A percentile compares a stretch with the other conserved stretches of the same genome.
phyloP scores from a whole-genome alignment of 2,888 invertebrate genomes.

The Athalia circularis region DNA sequence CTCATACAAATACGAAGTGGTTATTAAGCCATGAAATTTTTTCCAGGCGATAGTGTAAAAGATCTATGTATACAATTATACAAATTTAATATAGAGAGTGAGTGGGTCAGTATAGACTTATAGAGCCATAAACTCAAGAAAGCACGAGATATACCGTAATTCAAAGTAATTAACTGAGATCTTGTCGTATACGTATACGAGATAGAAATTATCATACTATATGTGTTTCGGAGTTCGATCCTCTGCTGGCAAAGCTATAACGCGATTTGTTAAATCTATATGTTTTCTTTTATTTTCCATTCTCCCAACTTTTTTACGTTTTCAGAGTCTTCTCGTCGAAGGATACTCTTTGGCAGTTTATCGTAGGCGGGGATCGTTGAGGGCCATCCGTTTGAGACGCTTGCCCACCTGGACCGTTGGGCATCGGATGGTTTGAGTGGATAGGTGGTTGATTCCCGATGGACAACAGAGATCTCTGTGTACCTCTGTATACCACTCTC shows the following conservation, averaged over 20 bases:
- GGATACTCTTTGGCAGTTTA: conserved; percentile 29
- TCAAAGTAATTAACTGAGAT: too few species aligned
- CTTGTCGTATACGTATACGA: too few species aligned
- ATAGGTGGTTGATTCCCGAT: conserved; percentile 31
- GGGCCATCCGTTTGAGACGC: conserved; percentile 14
- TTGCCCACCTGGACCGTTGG: conserved; percentile 20
- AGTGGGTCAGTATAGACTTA: too few species aligned
- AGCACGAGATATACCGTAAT: too few species aligned
- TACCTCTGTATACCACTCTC: conserved; percentile 42
- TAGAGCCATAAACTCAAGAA: too few species aligned
- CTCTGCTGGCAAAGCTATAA: background rate
- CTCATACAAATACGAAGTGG: too few species aligned
- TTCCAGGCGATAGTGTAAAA: too few species aligned
- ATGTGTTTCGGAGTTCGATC: too few species aligned
- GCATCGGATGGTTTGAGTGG: conserved; percentile 15
- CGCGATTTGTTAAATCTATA: background rate
- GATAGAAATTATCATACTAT: too few species aligned
- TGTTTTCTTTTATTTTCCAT: background rate
- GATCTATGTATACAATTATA: too few species aligned
- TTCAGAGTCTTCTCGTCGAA: conserved; percentile 27
- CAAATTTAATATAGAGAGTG: too few species aligned
- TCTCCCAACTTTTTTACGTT: background rate
- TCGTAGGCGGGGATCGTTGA: conserved; percentile 26
- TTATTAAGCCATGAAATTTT: too few species aligned
- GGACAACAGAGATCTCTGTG: conserved; percentile 31